phyloP scores from a whole-genome alignment of 2,888 invertebrate genomes.

The Eurytoma californica region DNA sequence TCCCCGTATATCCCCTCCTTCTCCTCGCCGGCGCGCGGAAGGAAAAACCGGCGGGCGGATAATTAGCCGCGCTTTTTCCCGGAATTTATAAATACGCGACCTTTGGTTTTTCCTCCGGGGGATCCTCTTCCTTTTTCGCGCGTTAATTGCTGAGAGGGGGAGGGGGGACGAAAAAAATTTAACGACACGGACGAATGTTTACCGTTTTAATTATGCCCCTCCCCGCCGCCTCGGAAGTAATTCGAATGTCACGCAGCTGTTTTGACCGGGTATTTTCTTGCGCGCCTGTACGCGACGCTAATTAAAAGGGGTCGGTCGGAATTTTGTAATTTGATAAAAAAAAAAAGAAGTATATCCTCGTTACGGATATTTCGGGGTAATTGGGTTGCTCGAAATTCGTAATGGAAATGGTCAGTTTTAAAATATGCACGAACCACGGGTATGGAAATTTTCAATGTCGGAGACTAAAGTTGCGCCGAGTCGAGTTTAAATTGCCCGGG shows the following conservation, averaged over 20 bases:
- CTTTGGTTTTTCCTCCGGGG: not conserved
- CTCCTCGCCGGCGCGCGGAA: slow-evolving; percentile 2
- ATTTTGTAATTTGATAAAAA: too few species aligned
- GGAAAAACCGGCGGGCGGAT: not conserved
- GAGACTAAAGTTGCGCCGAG: not conserved
- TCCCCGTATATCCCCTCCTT: not conserved
- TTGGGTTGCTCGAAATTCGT: too few species aligned
- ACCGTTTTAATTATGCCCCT: slow-evolving; percentile 14
- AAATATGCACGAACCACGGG: too few species aligned
- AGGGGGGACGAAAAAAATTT: slow-evolving; percentile 4
- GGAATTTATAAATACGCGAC: slow-evolving; percentile 26
- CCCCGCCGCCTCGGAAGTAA: too few species aligned
- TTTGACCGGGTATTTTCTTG: too few species aligned
- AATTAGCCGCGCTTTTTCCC: not conserved
- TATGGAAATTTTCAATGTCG: not conserved
- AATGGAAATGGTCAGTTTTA: too few species aligned
- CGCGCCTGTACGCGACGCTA: not conserved
- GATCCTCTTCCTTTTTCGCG: slow-evolving; percentile 6
- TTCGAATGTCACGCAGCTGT: too few species aligned
- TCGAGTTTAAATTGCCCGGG: too few species aligned
- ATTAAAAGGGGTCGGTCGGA: too few species aligned
- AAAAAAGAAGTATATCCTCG: too few species aligned
- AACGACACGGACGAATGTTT: slow-evolving; percentile 39
- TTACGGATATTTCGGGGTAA: too few species aligned
- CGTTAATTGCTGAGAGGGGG: slow-evolving; percentile 26